Conservation (phyloP, 2,797 vertebrate genomes). For the Cryptoblepharus egeriae region DNA sequence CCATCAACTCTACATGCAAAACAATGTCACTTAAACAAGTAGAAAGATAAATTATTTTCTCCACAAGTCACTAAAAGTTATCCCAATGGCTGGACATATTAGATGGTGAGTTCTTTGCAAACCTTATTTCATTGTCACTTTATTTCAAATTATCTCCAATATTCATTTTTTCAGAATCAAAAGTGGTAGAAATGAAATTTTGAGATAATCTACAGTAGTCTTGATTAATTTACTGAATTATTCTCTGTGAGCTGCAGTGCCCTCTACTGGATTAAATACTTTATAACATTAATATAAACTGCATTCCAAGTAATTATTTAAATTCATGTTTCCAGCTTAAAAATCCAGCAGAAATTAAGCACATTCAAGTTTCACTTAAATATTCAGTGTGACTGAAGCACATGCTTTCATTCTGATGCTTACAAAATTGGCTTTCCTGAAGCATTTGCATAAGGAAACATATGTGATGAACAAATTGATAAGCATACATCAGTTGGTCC, state of each 20-base stretch:
- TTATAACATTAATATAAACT: background rate
- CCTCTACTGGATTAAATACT: background rate
- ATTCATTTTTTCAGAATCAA: background rate
- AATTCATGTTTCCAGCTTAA: no score
- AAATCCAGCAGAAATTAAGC: background rate
- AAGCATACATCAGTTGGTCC: background rate
- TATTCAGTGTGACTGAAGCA: no score
- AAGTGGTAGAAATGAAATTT: background rate
- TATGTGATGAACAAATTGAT: background rate
- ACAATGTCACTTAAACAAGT: background rate
- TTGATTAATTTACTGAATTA: background rate
- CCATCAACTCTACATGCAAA: background rate
- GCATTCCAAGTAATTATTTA: background rate
- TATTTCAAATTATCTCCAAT: background rate
- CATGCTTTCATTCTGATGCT: background rate
- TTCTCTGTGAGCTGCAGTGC: background rate
- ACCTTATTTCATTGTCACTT: no score
- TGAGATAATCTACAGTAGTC: background rate
- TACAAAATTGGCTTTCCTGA: background rate
- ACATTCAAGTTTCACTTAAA: no score
- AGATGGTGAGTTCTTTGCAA: background rate
- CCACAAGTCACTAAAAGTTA: background rate
- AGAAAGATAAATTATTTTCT: background rate
- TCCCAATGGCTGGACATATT: background rate
- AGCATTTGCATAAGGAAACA: background rate